Conservation (phyloP, 64 coral and sea anemone species). For the Stichodactyla helianthus region DNA sequence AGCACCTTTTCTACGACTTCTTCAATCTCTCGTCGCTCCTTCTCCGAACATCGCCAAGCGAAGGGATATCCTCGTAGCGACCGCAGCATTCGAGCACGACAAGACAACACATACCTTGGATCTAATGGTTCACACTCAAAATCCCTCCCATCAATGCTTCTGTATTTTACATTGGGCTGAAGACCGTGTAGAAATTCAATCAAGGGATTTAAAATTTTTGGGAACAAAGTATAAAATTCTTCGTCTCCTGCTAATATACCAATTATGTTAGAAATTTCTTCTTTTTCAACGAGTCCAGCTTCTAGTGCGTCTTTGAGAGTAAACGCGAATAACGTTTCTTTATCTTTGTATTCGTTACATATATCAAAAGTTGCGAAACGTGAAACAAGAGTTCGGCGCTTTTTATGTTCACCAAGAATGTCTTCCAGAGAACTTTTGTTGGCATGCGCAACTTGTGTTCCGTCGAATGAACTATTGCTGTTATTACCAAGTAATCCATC, state of each 20-base stretch:
- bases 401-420: neutral
- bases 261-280: neutral
- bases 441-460: neutral
- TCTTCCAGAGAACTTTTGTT: neutral
- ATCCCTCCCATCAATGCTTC: neutral
- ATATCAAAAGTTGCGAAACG: neutral
- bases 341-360: constrained; percentile 17
- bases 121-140: neutral
- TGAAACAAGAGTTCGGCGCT: neutral
- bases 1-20: neutral
- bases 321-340: neutral
- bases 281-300: neutral
- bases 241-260: constrained; percentile 22
- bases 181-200: constrained; percentile 3
- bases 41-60: constrained; percentile 19
- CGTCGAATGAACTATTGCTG: neutral
- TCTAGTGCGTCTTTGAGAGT: neutral
- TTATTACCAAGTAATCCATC: neutral
- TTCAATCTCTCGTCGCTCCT: constrained; percentile 12
- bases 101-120: constrained; percentile 6
- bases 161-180: neutral
- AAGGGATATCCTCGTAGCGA: constrained; percentile 34
- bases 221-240: constrained; percentile 7
- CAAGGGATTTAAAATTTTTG: neutral
- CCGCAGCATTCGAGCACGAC: constrained; percentile 16